Evolutionary conservation across 1,140 invertebrate species (phyloP), one percentile per base, ranked within the genome.

Genomic region (Drosophila chauvacae): DNA sequence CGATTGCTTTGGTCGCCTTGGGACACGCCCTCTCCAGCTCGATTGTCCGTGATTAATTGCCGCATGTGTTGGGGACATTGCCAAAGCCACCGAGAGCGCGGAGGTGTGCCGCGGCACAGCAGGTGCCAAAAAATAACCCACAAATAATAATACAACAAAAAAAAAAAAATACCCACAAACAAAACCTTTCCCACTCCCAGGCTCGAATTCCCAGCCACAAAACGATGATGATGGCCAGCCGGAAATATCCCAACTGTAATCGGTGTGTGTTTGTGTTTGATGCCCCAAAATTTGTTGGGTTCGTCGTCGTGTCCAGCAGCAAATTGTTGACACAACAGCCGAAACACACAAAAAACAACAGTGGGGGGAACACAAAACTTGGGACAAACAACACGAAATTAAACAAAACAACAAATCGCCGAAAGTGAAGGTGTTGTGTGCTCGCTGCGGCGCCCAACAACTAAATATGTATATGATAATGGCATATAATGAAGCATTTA

Each of bases 401-500:
- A 69, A 35, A 35, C 48, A 39, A 66, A 66, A 47, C 48, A 71
- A 69, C 51, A 56, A 58, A 65, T 44, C 50, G 82, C 64, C 62
- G 65, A 86, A 86, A 86, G 77, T 85, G 81, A 85, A 85, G 81
- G 81, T 80, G 81, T 64, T 68, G 60, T 39, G 23, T 26, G 45
- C 23, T 23, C 44, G 50, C 35, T 30, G 23, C 26, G 51, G 42
- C 44, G 45, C 35, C 35, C 60, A 68, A 42, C 53, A 75, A 47
- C 47, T 41, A 56, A 41, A 63, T 70, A 76, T 81, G 72, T 47
- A 48, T 79, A 80, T 81, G 62, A 78, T 75, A 86, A 82, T 87
- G 70, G 59, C 75, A 81, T 56, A 82, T 86, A 80, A 82, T 87
- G 60, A 68, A 59, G 37, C 72, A 47, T 82, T 86, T 86, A 86